A percentile compares a stretch with the other conserved stretches of the same genome.
phyloP scores from a whole-genome alignment of 2,113 vertebrate species.

The Heptranchias perlo region DNA sequence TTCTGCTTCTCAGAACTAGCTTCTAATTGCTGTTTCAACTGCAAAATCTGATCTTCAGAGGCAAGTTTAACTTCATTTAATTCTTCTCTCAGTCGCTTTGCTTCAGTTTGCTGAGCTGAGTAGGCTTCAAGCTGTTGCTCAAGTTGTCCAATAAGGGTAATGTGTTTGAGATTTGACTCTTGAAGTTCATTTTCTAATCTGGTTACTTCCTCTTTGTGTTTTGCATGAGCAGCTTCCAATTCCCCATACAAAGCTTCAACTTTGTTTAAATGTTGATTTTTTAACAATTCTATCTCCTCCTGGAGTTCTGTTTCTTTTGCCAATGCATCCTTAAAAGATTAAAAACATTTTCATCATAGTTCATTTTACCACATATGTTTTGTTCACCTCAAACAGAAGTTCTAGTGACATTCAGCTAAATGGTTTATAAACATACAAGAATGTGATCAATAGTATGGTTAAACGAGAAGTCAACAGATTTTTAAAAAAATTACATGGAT shows the following conservation, averaged over 20 bases:
- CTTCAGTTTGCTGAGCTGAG: conserved; percentile 47
- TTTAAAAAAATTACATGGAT: background rate
- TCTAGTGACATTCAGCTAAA: background rate
- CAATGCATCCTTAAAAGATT: conserved; percentile 58
- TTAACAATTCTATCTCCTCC: conserved; percentile 59
- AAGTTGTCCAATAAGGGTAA: conserved; percentile 55
- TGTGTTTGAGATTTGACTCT: conserved; percentile 57
- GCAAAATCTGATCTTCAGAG: conserved; percentile 65
- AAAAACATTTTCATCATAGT: background rate
- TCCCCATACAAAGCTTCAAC: conserved; percentile 62
- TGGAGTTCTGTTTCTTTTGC: conserved; percentile 58
- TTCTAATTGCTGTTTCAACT: conserved; percentile 64
- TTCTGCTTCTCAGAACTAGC: conserved; percentile 52
- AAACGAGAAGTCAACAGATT: background rate
- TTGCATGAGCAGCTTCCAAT: conserved; percentile 54
- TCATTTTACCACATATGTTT: background rate
- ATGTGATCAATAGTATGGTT: background rate
- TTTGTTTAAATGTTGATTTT: conserved; percentile 57
- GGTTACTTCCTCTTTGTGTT: conserved; percentile 63
- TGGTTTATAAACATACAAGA: background rate
- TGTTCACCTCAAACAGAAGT: background rate
- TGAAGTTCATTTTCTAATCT: conserved; percentile 64
- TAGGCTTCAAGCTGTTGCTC: conserved; percentile 43
- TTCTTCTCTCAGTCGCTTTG: conserved; percentile 54
- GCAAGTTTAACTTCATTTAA: conserved; percentile 51